Base-by-base conservation (phyloP, 2,888 invertebrate genomes). In the Hymenopus coronatus region DNA sequence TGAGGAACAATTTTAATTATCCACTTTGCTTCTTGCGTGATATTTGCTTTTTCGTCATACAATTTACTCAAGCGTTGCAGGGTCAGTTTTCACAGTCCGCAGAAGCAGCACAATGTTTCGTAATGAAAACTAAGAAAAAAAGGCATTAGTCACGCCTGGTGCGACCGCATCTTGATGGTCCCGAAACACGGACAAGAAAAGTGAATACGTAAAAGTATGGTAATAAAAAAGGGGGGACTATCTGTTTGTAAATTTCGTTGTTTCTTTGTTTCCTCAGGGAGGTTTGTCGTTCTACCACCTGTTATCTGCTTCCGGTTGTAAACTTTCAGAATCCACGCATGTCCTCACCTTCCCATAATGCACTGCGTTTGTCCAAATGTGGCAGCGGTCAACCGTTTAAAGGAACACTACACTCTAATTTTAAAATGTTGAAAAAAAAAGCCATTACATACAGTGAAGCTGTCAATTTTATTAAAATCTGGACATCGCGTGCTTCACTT, bases 51-150 rank as follows among this genome's bases (percentile, higher is more conserved):
- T 27, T 83, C 83, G 83, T 28, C 28, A 28, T 83, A 28, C 28
- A 14, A n/a, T 9, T 84, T 46, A 84, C 30, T 84, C 33, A 46
- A 85, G 85, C 54, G 40, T 85, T 70, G 25, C 54, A 70, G 85
- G 85, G 85, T 27, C 85, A 85, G 85, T 85, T 85, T 83, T 85
- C 54, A 85, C 85, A 85, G 40, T 85, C 33, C 46, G 85, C 40
- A 85, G 46, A 33, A 85, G 40, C 4, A 85, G 46, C 85, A 85
- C 85, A 85, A 85, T 85, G 54, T 40, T 40, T 40, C 40, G 9
- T 70, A 70, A 70, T 70, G 54, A 70, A 70, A 70, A 70, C 54
- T 70, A 70, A 70, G 14, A 70, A 70, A 70, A 70, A 70, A 70
- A 20, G 54, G 54, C 54, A 70, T 70, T 70, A 70, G 54, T 70